A percentile compares a stretch with the other conserved stretches of the same genome.
Evolutionary conservation across 2,797 vertebrate species (phyloP).

Genomic region (Periparus ater): DNA sequence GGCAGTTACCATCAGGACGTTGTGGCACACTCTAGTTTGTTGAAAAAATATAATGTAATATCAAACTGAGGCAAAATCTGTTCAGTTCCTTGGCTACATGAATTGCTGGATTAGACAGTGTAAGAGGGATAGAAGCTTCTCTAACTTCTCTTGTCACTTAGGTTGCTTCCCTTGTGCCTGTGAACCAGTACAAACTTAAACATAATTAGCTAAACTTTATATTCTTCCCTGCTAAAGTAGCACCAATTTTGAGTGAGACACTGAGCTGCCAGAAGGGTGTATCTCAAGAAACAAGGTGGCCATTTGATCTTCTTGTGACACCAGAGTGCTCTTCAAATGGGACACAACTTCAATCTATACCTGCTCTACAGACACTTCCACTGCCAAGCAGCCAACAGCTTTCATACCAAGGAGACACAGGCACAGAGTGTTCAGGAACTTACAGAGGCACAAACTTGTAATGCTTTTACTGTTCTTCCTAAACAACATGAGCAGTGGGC

Average conservation of each 20-base stretch:
- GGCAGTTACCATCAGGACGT: constrained; percentile 56
- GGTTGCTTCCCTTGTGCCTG: background rate
- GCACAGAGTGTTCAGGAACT: background rate
- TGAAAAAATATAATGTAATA: constrained; percentile 59
- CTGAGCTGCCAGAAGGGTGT: background rate
- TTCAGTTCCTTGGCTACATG: background rate
- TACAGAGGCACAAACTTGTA: background rate
- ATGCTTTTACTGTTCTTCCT: background rate
- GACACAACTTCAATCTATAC: background rate
- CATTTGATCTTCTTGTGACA: background rate
- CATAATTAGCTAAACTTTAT: background rate
- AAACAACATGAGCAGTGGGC: accelerated
- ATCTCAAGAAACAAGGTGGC: background rate
- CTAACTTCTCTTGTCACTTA: background rate
- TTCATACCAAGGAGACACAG: background rate
- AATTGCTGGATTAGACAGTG: background rate
- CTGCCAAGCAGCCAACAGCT: no score
- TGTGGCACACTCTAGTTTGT: constrained; percentile 54
- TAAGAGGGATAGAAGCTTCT: background rate
- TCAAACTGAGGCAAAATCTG: constrained; percentile 57
- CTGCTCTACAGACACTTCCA: background rate
- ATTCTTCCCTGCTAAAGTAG: background rate
- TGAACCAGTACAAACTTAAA: background rate
- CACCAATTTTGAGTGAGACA: background rate
- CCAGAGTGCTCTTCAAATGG: background rate